Evolutionary conservation across 2,113 vertebrate genomes (phyloP), one percentile per base, ranked within the genome.

Genomic region (Thalassarche chlororhynchos): DNA sequence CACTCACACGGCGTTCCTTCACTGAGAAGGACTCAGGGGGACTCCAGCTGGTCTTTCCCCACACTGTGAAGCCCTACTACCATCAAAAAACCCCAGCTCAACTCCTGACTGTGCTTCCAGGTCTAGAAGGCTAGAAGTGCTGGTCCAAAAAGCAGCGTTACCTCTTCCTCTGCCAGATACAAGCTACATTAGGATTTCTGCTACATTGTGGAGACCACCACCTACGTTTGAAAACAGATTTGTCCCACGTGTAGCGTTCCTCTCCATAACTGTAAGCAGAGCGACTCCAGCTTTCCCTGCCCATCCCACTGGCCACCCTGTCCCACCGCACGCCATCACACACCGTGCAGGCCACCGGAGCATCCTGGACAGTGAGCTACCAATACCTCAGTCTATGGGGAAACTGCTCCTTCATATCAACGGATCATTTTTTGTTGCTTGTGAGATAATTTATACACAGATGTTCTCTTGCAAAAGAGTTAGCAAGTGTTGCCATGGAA

Each of bases 1-100:
- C 24, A 34, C 52, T 49, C 46, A 9, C 54, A 25, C 0, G 0
- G 23, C 1, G 0, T 26, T 79, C 38, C 77, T 78, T 18, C 66
- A 15, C 34, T 2, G 5, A 66, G 61, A 19, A 44, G 34, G 29
- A 10, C 51, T 46, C 5, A 5, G 32, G 6, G 20, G 40, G 26
- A 28, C 40, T 57, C 29, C 51, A 61, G 58, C 44, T 58, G 38
- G 26, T 34, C 47, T 20, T 23, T 23, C 55, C 24, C 36, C 14
- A 24, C 34, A 32, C 28, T 1, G 3, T 24, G 17, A 46, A 46
- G 16, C 42, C 40, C 54, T 72, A 4, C 28, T 18, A 40, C 8
- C 5, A 3, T 24, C 29, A 46, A 32, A 38, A 32, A 71, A 83
- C 16, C 2, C 24, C 49, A 24, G 11, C n/a, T 49, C 40, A 79